These are phyloP conservation scores for Sarcoramphus papa DNA, from an alignment of 2,797 vertebrate genomes.

Conservation along the genomic window DNA sequence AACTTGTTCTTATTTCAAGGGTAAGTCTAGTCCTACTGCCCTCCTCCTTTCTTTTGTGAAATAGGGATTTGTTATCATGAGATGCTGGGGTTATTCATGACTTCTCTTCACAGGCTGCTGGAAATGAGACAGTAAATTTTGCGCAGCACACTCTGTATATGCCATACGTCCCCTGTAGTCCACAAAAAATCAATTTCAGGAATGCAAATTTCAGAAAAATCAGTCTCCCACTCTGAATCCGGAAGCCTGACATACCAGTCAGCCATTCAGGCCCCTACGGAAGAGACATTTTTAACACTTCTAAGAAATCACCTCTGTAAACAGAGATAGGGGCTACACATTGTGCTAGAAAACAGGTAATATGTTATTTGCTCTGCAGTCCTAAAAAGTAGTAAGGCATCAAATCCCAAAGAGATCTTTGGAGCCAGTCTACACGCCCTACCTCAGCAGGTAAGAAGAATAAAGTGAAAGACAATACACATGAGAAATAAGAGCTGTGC, in stretches of 20 bases:
- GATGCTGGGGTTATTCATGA: background rate
- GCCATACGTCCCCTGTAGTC: background rate
- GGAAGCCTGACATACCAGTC: background rate
- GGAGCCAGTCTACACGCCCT: background rate
- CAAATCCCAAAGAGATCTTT: background rate
- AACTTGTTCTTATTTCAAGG: constrained; percentile 99
- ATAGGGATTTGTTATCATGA: background rate
- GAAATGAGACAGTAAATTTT: background rate
- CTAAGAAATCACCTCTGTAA: background rate
- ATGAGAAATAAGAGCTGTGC: background rate
- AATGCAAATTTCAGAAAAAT: background rate
- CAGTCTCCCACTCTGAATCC: background rate
- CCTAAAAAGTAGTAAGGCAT: background rate
- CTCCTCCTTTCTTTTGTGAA: background rate
- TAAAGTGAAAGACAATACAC: background rate
- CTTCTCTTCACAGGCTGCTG: background rate
- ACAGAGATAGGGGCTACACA: background rate
- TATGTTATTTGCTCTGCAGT: background rate
- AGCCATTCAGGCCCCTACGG: background rate
- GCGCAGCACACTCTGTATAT: background rate
- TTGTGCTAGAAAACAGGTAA: background rate
- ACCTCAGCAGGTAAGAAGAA: background rate
- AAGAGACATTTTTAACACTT: background rate
- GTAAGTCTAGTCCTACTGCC: constrained; percentile 74
- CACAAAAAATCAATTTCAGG: background rate